Base-by-base conservation (phyloP, 2,797 vertebrate genomes). In the Stomatorhinus walkeri region DNA sequence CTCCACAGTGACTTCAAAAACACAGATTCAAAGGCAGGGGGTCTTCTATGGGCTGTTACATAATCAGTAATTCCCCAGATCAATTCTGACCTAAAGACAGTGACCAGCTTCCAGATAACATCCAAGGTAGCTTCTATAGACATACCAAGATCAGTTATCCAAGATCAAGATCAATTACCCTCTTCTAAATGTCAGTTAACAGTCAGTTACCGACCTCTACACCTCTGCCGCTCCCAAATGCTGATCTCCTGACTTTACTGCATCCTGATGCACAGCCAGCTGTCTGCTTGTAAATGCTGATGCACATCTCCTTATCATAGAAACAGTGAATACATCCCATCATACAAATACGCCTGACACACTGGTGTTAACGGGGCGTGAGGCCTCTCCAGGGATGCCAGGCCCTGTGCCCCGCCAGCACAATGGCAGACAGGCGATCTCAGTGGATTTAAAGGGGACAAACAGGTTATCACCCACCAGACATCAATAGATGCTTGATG, bases 401-500 rank as follows among this genome's bases (percentile, higher is more conserved):
- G 79, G 40, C 76, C 16, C 32, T 6, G 36, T 46, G n/a, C 79
- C 49, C 43, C n/a, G 0, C 72, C 36, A n/a, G 32, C 72, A 40
- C 16, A 43, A 51, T 14, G 24, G 24, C 49, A 54, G 24, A 56
- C 85, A 40, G n/a, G 49, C 87, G 87, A 68, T 83, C 49, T 56
- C 68, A 89, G 87, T 89, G 90, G 76, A 89, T 91, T 90, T 89
- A 90, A 90, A 83, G 36, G 76, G 89, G 91, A 89, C 90, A 89
- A 86, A 49, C 14, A 79, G 92, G 91, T 92, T 92, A 92, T 92
- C 90, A 48, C 89, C 87, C 87, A 90, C 64, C 90, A 90, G 90
- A 93, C 91, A 93, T 90, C 92, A 91, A 89, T 88, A 91, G 91
- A 91, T 90, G 91, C 90, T 90, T 79, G 64, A 85, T 79, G 90